Conservation (phyloP, 2,888 invertebrate species). For the Seira musarum region DNA sequence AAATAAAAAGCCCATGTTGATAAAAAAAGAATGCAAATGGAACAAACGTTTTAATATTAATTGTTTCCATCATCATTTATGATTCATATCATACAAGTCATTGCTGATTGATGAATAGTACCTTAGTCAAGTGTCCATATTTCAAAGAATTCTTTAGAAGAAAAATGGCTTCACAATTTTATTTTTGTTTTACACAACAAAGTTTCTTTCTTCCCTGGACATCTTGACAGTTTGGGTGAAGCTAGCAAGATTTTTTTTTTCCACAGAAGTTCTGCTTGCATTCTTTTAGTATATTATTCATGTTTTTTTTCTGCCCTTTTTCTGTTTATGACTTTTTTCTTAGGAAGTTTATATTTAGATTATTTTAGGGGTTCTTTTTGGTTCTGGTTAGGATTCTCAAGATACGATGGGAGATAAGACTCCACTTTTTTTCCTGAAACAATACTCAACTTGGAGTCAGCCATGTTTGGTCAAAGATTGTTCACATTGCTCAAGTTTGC, state of each 20-base stretch:
- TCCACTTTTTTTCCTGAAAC: slow-evolving; percentile 6
- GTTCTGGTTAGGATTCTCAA: slow-evolving; percentile 28
- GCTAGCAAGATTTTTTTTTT: neutral
- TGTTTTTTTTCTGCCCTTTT: no score
- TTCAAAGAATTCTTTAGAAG: neutral
- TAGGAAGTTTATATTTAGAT: slow-evolving; percentile 50
- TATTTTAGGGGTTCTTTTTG: slow-evolving; percentile 35
- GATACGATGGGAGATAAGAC: slow-evolving; percentile 11
- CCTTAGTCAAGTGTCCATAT: no score
- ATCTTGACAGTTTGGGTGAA: neutral
- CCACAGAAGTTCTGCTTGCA: no score
- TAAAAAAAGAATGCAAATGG: slow-evolving; percentile 22
- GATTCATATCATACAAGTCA: no score
- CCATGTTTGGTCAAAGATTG: no score
- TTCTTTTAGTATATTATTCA: no score
- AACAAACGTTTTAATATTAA: neutral
- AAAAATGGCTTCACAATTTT: neutral
- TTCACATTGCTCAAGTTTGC: no score
- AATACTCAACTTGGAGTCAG: neutral
- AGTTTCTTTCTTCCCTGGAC: neutral
- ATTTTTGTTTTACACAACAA: neutral
- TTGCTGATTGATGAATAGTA: no score
- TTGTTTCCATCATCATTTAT: slow-evolving; percentile 28
- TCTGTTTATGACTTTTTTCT: slow-evolving; percentile 46
- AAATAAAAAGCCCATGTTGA: slow-evolving; percentile 16